phyloP scores from a whole-genome alignment of 1,140 invertebrate species.

The Cotesia chilonis region DNA sequence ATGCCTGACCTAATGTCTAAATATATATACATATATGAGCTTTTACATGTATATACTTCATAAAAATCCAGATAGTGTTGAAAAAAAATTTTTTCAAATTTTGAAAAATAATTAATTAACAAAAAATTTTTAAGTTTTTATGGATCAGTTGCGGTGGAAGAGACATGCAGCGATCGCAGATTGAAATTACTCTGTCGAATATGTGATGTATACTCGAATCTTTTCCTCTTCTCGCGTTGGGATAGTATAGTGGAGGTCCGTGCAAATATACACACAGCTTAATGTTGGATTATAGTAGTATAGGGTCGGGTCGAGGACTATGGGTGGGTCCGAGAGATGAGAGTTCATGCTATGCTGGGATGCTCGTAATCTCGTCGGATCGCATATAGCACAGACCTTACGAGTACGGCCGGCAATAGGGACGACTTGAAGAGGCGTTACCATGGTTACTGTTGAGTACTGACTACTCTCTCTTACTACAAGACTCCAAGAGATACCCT shows the following conservation, averaged over 20 bases:
- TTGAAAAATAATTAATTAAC: no score
- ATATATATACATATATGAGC: no score
- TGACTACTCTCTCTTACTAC: conserved; percentile 12
- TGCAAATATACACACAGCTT: no score
- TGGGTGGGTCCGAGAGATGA: conserved; percentile 30
- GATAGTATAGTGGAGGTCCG: no score
- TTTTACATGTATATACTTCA: no score
- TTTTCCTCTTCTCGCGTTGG: background rate
- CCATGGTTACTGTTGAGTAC: conserved; percentile 49
- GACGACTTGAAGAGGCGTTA: conserved; percentile 45
- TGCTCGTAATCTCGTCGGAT: conserved; percentile 43
- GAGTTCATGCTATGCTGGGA: conserved; percentile 35
- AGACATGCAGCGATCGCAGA: background rate
- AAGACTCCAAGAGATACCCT: background rate
- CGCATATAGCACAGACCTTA: conserved; percentile 40
- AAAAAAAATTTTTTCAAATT: background rate
- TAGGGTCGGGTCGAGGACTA: background rate
- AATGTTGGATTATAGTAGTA: no score
- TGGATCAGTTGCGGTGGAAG: background rate
- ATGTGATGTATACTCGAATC: no score
- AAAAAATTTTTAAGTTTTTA: background rate
- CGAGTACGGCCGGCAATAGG: conserved; percentile 29
- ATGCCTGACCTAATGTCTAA: conserved; percentile 18
- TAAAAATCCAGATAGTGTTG: no score
- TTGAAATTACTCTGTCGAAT: no score